These are phyloP conservation scores for Elysia crispata DNA, from an alignment of 2,888 invertebrate species.

Conservation along the genomic window DNA sequence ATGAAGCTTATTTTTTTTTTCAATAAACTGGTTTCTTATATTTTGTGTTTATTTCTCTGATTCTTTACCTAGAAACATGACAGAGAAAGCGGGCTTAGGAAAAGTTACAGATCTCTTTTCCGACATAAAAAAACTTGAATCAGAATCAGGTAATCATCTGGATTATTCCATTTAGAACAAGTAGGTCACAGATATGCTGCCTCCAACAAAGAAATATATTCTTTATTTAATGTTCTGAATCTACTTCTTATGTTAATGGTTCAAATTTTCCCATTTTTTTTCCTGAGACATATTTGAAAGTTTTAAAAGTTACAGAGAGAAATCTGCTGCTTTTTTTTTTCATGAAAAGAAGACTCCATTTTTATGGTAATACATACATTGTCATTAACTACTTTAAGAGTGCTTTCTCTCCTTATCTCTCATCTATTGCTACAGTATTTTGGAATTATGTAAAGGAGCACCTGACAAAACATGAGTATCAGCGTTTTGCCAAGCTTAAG, in stretches of 20 bases:
- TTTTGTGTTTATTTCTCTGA: not conserved
- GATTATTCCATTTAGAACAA: too few relatives aligned
- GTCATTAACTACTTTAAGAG: not conserved
- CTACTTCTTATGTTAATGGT: too few relatives aligned
- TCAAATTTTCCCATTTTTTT: too few relatives aligned
- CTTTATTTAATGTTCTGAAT: too few relatives aligned
- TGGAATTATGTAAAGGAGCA: conserved; percentile 81
- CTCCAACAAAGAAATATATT: too few relatives aligned
- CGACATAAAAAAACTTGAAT: conserved; percentile 72
- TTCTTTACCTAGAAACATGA: conserved; percentile 82
- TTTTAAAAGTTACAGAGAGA: too few relatives aligned
- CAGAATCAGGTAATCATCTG: conserved; percentile 72
- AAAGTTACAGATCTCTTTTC: conserved; percentile 78
- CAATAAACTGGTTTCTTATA: not conserved
- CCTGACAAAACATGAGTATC: conserved; percentile 84
- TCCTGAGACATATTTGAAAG: too few relatives aligned
- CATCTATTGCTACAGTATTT: conserved; percentile 70
- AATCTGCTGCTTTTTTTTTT: too few relatives aligned
- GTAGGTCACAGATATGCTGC: too few relatives aligned
- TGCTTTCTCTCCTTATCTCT: conserved; percentile 14
- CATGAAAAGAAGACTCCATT: not conserved
- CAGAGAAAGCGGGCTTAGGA: conserved; percentile 82
- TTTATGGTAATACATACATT: not conserved
- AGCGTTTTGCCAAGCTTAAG: conserved; percentile 85
- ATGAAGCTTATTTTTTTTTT: not conserved